Evolutionary conservation across 2,888 invertebrate species (phyloP), one percentile per base, ranked within the genome.

Genomic region (Scaptomyza polygonia): DNA sequence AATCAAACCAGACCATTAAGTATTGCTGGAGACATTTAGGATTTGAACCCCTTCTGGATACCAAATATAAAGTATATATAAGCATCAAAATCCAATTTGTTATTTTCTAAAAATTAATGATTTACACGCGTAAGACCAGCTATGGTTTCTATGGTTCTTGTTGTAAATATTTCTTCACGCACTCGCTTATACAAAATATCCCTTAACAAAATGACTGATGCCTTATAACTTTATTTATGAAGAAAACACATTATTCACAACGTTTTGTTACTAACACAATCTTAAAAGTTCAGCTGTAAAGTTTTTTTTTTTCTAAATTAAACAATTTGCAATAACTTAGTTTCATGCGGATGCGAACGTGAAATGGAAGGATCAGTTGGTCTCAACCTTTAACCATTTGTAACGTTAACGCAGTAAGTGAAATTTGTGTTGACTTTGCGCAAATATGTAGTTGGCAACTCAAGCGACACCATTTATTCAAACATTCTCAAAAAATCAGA

Each of bases 401-500:
- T 9, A 18, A 32, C 39, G 29, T 63, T 58, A 75, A 34, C 45
- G 56, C 7, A 62, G 70, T 64, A 59, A 70, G 57, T 55, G 25
- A 73, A 79, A 79, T 67, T 78, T 84, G 81, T 86, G 85, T 82
- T 77, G 85, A 81, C 82, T 74, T 59, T 77, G 83, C 82, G 77
- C 88, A 87, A 84, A 85, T 85, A n/a, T n/a, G n/a, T n/a, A 86
- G 82, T 74, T 77, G 83, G 63, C 85, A 77, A 72, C 54, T 86
- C 74, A 67, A 77, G 77, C 80, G 69, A 62, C 64, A 59, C 16
- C 48, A n/a, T n/a, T n/a, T n/a, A n/a, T n/a, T 51, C 77, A 66
- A 77, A 65, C 59, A 66, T 61, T 59, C 63, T 48, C 61, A 43
- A 78, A 67, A 53, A 66, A 52, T 62, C 62, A 63, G 52, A 56